Percentiles rank a stretch among this genome's conserved stretches.
Conservation (phyloP, 2,797 vertebrate genomes). For the Crypturellus tataupa region DNA sequence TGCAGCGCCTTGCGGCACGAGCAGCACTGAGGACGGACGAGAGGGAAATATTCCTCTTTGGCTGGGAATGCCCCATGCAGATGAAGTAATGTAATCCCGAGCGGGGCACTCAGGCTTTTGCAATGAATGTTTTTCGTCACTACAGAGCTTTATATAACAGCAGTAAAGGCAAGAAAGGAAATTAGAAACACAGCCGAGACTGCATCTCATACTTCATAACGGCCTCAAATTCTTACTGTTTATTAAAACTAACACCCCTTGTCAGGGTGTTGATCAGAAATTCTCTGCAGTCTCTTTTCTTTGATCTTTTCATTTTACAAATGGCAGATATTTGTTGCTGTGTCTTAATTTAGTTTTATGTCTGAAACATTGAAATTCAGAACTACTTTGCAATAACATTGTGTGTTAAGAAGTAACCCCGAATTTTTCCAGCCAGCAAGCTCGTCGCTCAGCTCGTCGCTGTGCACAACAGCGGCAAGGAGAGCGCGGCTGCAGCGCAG, state of each 20-base stretch:
- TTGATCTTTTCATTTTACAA: slow-evolving; percentile 73
- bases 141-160: slow-evolving; percentile 80
- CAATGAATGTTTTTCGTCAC: slow-evolving; percentile 80
- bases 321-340: slow-evolving; percentile 57
- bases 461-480: neutral
- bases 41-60: slow-evolving; percentile 25
- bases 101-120: slow-evolving; percentile 74
- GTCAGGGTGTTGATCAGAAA: slow-evolving; percentile 77
- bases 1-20: neutral
- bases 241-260: slow-evolving; percentile 83
- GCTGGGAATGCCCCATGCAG: slow-evolving; percentile 33
- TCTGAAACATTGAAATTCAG: slow-evolving; percentile 50
- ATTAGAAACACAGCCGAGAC: slow-evolving; percentile 80
- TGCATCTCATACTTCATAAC: slow-evolving; percentile 80
- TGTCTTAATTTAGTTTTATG: slow-evolving; percentile 69
- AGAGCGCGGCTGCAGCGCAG: slow-evolving; percentile 1
- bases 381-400: slow-evolving; percentile 4
- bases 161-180: slow-evolving; percentile 82
- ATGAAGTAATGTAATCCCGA: slow-evolving; percentile 75
- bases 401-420: neutral
- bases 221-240: slow-evolving; percentile 79
- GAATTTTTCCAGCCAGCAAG: slow-evolving; percentile 16
- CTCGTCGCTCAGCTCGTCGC: neutral
- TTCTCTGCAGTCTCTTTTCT: slow-evolving; percentile 70
- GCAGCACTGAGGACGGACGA: neutral